Evolutionary conservation across 2,797 vertebrate genomes (phyloP), one percentile per base, ranked within the genome.

Genomic region (Sebastes hubbsi): DNA sequence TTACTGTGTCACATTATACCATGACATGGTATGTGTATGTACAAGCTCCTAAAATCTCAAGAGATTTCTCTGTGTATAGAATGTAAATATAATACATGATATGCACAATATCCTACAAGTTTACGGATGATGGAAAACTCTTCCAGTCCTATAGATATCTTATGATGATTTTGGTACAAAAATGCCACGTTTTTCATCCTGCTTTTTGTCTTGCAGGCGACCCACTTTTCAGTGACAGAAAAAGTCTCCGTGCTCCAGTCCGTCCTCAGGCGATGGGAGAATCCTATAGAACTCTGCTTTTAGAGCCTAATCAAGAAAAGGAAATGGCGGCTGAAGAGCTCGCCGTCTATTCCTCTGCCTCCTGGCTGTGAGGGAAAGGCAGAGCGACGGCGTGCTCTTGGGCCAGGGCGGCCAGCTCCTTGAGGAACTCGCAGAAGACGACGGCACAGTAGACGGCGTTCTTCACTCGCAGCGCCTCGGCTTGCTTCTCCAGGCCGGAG

Each of bases 401-500:
- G 61, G 98, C 96, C 10, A 98, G 96, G 81, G 98, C 98, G 0
- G 98, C 98, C 93, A 99, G 94, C 92, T 99, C 98, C 91, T 99
- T 99, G 76, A 99, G 97, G 95, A 99, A 99, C 94, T 99, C 98
- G 0, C 96, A 96, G 93, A 99, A 99, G 93, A 99, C 96, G 75
- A 99, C 97, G 0, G 98, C 96, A 36, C 97, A 97, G 96, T 99
- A 99, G 59, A 99, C 98, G 0, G 97, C 97, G 52, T 99, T 99
- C 93, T 98, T 98, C 72, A 98, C 97, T 0, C 98, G 95, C 83
- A 99, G 95, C 0, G 97, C 98, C 90, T 99, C 97, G 0, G 96
- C 96, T 87, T 98, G 97, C 82, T 96, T 97, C 92, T 98, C 97
- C 81, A 96, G 74, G 29, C 93, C 77, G 0, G 94, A 91, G 0